Conservation (phyloP, 2,113 vertebrate species). For the Brachyistius frenatus region DNA sequence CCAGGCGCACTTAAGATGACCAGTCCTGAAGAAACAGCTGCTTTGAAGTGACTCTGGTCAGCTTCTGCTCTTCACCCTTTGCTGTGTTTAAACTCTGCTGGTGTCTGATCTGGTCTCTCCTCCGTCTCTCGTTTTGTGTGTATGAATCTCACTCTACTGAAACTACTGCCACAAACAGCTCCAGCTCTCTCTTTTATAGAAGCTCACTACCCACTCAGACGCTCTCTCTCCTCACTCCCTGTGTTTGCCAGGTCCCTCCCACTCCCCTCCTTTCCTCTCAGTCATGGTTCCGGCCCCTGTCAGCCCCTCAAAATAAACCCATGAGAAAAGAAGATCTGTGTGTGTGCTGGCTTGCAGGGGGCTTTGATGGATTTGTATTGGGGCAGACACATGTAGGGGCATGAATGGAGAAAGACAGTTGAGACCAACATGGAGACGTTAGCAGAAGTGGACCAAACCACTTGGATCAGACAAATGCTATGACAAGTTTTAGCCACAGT, state of each 20-base stretch:
- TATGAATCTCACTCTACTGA: constrained; percentile 55
- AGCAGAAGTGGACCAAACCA: neutral
- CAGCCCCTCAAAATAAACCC: constrained; percentile 79
- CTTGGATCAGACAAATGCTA: neutral
- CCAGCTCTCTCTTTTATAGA: constrained; percentile 78
- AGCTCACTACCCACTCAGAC: constrained; percentile 53
- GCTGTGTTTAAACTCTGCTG: constrained; percentile 12
- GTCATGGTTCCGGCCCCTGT: constrained; percentile 73
- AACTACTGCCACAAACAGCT: constrained; percentile 66
- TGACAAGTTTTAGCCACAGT: neutral
- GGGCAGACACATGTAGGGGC: neutral
- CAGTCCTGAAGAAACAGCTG: constrained; percentile 1
- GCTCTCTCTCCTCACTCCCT: constrained; percentile 9
- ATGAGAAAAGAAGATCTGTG: constrained; percentile 37
- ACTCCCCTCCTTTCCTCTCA: constrained; percentile 39
- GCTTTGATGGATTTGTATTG: neutral
- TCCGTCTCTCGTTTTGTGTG: constrained; percentile 30
- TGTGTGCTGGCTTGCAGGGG: neutral
- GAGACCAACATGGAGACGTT: neutral
- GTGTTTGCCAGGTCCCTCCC: constrained; percentile 44
- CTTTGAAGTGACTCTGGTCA: neutral
- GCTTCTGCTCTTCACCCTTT: constrained; percentile 22
- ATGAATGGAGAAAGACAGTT: neutral
- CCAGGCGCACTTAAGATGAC: neutral
- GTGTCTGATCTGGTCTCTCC: constrained; percentile 8